These are phyloP conservation scores for Epizoanthus scotinus DNA, from an alignment of 92 coral and sea anemone genomes.

Conservation along the genomic window DNA sequence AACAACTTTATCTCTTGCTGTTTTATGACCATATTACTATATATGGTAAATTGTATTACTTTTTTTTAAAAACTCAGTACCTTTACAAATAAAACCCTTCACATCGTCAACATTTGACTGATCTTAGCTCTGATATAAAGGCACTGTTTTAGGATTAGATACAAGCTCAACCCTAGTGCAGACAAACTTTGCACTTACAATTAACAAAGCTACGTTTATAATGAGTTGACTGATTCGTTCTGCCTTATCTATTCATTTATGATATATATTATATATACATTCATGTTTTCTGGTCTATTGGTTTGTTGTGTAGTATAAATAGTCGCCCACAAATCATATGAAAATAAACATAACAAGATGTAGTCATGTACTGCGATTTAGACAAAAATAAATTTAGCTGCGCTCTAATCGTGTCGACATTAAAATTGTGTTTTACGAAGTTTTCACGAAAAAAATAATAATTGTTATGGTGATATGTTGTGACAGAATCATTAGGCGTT, in stretches of 20 bases:
- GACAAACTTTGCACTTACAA: not conserved
- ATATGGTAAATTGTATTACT: no score
- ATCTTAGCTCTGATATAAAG: not conserved
- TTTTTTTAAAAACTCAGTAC: no score
- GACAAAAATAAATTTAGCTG: not conserved
- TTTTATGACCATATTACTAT: no score
- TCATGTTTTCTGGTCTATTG: conserved; percentile 9
- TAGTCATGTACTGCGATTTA: no score
- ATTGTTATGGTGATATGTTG: no score
- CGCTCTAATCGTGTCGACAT: no score
- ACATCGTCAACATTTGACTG: no score
- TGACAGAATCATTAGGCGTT: no score
- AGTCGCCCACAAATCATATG: not conserved
- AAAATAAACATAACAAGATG: not conserved
- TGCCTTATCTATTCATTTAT: not conserved
- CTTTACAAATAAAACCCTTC: no score
- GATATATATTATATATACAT: not conserved
- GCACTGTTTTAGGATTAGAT: not conserved
- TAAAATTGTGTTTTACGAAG: no score
- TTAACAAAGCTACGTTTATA: not conserved
- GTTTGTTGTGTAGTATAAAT: not conserved
- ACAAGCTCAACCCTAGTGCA: not conserved
- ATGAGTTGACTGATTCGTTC: not conserved
- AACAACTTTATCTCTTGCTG: no score
- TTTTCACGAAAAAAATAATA: no score